Base-by-base conservation (phyloP, 2,797 vertebrate genomes). In the Coregonus suidteri region DNA sequence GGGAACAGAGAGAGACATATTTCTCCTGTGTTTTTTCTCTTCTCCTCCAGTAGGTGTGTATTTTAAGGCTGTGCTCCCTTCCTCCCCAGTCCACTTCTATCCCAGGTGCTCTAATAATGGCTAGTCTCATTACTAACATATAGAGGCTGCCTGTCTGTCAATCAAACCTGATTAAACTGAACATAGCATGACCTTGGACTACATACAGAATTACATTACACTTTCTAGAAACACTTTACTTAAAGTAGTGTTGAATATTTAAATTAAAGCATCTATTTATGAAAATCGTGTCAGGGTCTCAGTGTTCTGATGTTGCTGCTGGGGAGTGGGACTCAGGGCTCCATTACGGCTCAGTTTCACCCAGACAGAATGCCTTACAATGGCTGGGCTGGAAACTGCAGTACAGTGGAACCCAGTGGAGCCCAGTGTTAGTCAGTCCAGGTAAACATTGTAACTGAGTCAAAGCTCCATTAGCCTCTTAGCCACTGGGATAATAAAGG, bases 161-260 rank as follows among this genome's bases (percentile, higher is more conserved):
- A 87, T 91, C 90, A 91, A 88, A 87, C 77, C 70, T 88, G 90
- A 90, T 78, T 75, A 87, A 75, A 84, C 75, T 86, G 90, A 91
- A 91, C 85, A 85, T 88, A 84, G 90, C 88, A 84, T 92, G 90
- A 93, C 92, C 92, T 93, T 93, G 92, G 93, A 92, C 92, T 93
- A 93, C 89, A 92, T 93, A 82, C 79, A 59, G 4, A 7, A 18
- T n/a, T n/a, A 18, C 18, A 18, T 18, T n/a, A 6, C 18, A 6
- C 4, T 59, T 59, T 59, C 54, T 59, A 1, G 54, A 18, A 59
- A 59, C 15, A 7, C 54, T 78, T 76, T 80, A 82, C 79, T 77
- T 77, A 59, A 80, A 67, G 34, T 25, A 6, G 74, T 66, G 76
- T 52, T 83, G 73, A 77, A 84, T 87, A 81, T 88, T 86, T 86